Conservation (phyloP, 2,888 invertebrate species). For the Sinohyriopsis cumingii region DNA sequence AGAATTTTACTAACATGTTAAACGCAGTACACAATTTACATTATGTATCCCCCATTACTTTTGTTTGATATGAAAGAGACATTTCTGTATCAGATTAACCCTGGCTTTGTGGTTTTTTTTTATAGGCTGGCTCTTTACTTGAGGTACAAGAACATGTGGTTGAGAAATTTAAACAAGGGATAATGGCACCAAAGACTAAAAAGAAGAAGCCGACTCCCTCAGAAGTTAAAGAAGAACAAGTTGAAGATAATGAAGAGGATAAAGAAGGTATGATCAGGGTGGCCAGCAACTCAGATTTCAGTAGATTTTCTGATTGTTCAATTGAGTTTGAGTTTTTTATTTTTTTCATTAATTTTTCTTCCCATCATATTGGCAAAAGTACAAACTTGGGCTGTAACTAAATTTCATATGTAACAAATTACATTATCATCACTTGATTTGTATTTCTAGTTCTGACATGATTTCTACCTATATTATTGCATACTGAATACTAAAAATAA, state of each 20-base stretch:
- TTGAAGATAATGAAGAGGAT: slow-evolving; percentile 27
- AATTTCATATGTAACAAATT: not conserved
- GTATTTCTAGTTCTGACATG: not conserved
- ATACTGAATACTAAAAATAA: too few relatives aligned
- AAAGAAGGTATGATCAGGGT: slow-evolving; percentile 12
- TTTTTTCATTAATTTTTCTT: too few relatives aligned
- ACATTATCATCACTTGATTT: not conserved
- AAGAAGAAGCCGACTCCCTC: slow-evolving; percentile 18
- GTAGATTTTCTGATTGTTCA: too few relatives aligned
- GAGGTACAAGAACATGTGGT: slow-evolving; percentile 58
- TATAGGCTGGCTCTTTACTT: slow-evolving; percentile 58
- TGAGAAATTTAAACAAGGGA: slow-evolving; percentile 66
- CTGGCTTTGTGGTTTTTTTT: not conserved
- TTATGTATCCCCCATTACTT: too few relatives aligned
- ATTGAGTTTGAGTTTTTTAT: too few relatives aligned
- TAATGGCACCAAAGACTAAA: slow-evolving; percentile 52
- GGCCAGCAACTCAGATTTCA: too few relatives aligned
- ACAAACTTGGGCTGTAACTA: not conserved
- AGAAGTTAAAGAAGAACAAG: slow-evolving; percentile 14
- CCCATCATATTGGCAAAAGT: too few relatives aligned
- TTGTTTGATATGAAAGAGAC: too few relatives aligned
- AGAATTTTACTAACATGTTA: too few relatives aligned
- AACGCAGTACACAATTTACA: too few relatives aligned
- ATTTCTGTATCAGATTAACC: too few relatives aligned
- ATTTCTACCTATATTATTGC: not conserved